Base-by-base conservation (phyloP, 2,888 invertebrate species). In the Microctonus hyperodae region DNA sequence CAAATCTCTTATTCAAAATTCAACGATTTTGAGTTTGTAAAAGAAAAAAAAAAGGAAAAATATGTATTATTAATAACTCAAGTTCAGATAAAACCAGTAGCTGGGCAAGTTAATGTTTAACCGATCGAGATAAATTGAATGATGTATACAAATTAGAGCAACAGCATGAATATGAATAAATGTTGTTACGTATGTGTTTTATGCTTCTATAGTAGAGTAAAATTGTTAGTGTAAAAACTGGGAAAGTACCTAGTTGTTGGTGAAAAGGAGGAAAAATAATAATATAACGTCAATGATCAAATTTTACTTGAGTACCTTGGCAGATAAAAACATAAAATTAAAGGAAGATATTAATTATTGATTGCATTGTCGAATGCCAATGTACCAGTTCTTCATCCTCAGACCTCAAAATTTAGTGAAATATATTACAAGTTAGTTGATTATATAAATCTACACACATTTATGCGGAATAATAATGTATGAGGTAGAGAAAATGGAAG, bases 41-140 rank as follows among this genome's bases (percentile, higher is more conserved):
- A 22, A 53, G 37, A 55, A 28, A 28, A 16, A 40, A 51, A 22
- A 16, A 40, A 10, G 56, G 22, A 31, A 23, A 59, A 59, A 53
- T 22, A 13, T 13, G 53, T 20, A 53, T 13, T 20, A 33, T 31
- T 44, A 25, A 55, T 68, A 70, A 74, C 73, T 70, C 74, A 75
- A 77, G 74, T 77, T 75, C 74, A 77, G 73, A 75, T 75, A 40
- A 55, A 40, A 60, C 11, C 35, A 56, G 13, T 9, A 61, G 31
- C 13, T 13, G 22, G 33, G 51, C 28, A 33, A 23, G n/a, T 22
- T n/a, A 50, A 20, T 37, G 40, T 37, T 22, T n/a, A n/a, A n/a
- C 22, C 10, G 56, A 65, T 64, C 10, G 55, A 61, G 28, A 28
- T 22, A 20, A 16, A 62, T 22, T 60, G 44, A 58, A 25, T 37